These are phyloP conservation scores for Coreius guichenoti DNA, from an alignment of 2,797 vertebrate species.

Conservation along the genomic window DNA sequence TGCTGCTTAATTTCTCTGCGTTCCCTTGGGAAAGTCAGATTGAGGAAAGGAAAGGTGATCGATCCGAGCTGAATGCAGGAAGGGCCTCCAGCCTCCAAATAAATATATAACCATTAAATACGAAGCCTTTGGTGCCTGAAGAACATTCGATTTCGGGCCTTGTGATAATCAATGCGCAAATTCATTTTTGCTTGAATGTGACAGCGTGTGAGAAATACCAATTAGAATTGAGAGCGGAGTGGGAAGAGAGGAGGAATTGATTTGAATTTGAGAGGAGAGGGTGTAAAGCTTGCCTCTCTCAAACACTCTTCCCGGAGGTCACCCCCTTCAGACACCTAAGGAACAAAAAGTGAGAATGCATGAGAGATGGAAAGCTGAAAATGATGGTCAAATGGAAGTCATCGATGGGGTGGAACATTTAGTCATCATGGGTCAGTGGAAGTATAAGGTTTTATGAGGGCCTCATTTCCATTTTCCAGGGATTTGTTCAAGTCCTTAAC, in stretches of 20 bases:
- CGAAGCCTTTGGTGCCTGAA: conserved; percentile 63
- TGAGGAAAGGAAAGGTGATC: conserved; percentile 66
- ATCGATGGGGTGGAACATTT: neutral
- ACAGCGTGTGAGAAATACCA: conserved; percentile 70
- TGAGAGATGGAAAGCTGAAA: conserved; percentile 9
- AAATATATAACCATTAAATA: conserved; percentile 65
- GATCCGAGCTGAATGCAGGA: conserved; percentile 67
- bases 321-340: conserved; percentile 22
- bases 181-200: conserved; percentile 79
- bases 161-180: conserved; percentile 77
- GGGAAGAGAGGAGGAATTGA: conserved; percentile 32
- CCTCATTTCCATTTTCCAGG: neutral
- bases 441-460: neutral
- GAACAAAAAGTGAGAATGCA: conserved; percentile 34
- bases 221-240: conserved; percentile 63
- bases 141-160: conserved; percentile 68
- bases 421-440: neutral
- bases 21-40: conserved; percentile 62
- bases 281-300: conserved; percentile 14
- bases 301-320: conserved; percentile 33
- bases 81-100: conserved; percentile 60
- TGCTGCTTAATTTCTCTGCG: conserved; percentile 63
- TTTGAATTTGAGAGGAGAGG: conserved; percentile 35
- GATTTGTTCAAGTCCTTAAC: neutral
- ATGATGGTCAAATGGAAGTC: conserved; percentile 13